Conservation (phyloP, 2,888 invertebrate species). For the Melolontha melolontha region DNA sequence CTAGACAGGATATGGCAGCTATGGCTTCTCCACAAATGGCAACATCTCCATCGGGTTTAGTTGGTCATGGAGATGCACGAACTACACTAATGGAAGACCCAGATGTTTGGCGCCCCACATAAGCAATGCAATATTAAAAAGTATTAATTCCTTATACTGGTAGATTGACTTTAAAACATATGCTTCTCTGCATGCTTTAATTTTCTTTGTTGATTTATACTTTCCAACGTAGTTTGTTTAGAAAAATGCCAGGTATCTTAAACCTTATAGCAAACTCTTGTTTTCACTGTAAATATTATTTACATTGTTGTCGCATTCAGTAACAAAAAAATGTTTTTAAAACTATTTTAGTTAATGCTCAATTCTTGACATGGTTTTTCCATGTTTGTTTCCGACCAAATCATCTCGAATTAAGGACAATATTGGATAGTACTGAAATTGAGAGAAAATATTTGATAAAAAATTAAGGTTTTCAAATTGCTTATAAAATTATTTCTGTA, state of each 20-base stretch:
- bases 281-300: too few species aligned
- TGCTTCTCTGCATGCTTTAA: constrained; percentile 32
- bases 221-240: not conserved
- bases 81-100: constrained; percentile 93
- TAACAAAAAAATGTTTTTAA: too few species aligned
- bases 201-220: not conserved
- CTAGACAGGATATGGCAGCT: constrained; percentile 87
- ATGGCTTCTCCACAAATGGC: constrained; percentile 78
- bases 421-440: too few species aligned
- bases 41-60: constrained; percentile 67
- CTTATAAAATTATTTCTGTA: too few species aligned
- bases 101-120: constrained; percentile 93
- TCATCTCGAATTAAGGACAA: too few species aligned
- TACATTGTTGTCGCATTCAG: not conserved
- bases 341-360: too few species aligned
- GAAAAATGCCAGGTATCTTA: too few species aligned
- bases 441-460: too few species aligned
- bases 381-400: too few species aligned
- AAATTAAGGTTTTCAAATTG: too few species aligned
- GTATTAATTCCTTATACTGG: constrained; percentile 45
- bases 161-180: constrained; percentile 34
- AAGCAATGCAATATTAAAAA: constrained; percentile 68
- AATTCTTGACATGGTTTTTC: too few species aligned
- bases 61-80: constrained; percentile 74
- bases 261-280: too few species aligned